Base-by-base conservation (phyloP, 2,888 invertebrate species). In the Sussaba pulchella region DNA sequence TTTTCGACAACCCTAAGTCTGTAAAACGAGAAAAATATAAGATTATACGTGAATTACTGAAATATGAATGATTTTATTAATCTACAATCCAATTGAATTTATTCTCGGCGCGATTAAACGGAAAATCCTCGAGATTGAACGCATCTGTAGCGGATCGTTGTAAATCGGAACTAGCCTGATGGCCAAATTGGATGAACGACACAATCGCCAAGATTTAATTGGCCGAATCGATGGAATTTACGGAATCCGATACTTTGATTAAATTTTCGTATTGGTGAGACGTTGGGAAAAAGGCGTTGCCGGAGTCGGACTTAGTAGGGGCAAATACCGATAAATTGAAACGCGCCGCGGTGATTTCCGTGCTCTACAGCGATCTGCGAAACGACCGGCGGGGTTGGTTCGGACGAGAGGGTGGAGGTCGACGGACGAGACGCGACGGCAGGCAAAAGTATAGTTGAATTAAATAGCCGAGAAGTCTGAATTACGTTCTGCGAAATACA, bases 241-340 rank as follows among this genome's bases (percentile, higher is more conserved):
- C 41, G 67, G n/a, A 31, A 47, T 45, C 47, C 17, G 66, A 59
- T 21, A 52, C 36, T 45, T 24, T 59, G 59, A 75, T 75, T 67
- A 47, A 75, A 75, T 67, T 50, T 67, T 67, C 24, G 31, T 47
- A 67, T 75, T 50, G 45, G 59, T 2, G 31, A 2, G 31, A 50
- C 71, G 21, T 50, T 24, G 39, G 39, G n/a, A n/a, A 59, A 59
- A 67, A 41, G 39, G 26, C 24, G 39, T 47, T 31, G 19, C 26
- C n/a, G n/a, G 43, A 47, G 12, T 36, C 45, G 10, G 57, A 4
- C 21, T 0, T 17, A 61, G 26, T 19, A 50, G 71, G 50, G 47
- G 64, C 39, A 59, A 71, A 77, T 59, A 41, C 26, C 77, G 71
- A 59, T 77, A 50, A 71, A 77, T 71, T 77, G 71, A 50, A 59